Conservation (phyloP, 2,113 vertebrate genomes). For the Emydocephalus ijimae region DNA sequence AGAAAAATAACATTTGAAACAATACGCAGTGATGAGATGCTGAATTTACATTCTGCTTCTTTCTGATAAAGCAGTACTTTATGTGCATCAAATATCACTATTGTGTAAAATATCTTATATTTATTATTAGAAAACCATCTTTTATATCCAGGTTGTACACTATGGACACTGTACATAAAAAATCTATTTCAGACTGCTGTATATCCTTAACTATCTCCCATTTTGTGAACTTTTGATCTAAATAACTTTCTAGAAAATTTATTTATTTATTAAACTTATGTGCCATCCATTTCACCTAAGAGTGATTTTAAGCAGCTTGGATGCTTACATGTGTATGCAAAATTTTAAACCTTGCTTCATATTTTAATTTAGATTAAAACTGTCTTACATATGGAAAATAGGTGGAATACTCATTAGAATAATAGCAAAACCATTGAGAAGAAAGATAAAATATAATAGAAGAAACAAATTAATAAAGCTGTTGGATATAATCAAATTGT, state of each 20-base stretch:
- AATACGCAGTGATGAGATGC: background rate
- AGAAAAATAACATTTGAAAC: background rate
- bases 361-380: background rate
- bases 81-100: background rate
- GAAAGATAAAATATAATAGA: constrained; percentile 39
- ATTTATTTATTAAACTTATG: no score
- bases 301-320: background rate
- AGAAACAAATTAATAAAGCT: constrained; percentile 9
- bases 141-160: background rate
- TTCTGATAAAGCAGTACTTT: background rate
- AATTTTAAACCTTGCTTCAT: background rate
- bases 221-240: background rate
- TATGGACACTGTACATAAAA: background rate
- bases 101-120: background rate
- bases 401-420: background rate
- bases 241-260: no score
- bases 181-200: background rate
- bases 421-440: constrained; percentile 40
- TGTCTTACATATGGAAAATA: background rate
- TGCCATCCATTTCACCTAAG: no score
- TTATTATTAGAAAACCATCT: background rate
- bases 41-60: background rate
- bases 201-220: background rate
- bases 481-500: constrained; percentile 10
- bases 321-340: background rate